Evolutionary conservation across 2,888 invertebrate species (phyloP).

Genomic region (Gnatocerus cornutus): DNA sequence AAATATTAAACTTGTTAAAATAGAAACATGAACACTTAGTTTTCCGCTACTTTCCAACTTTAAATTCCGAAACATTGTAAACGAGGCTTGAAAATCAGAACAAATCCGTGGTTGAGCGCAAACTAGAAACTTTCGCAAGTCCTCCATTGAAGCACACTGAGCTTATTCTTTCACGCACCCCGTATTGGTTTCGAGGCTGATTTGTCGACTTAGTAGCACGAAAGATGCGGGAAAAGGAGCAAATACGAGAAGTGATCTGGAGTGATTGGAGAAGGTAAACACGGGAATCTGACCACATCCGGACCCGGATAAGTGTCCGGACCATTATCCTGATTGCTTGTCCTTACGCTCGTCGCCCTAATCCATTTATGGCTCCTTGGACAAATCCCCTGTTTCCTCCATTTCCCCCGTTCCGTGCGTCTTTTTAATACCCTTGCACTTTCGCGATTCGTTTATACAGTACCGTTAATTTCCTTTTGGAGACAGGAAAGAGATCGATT

Average conservation of each 20-base stretch:
- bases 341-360: conserved; percentile 67
- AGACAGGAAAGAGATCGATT: conserved; percentile 26
- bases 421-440: conserved; percentile 21
- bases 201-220: conserved; percentile 45
- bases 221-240: conserved; percentile 40
- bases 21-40: too few species aligned
- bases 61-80: too few species aligned
- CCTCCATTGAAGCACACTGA: neutral
- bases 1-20: too few species aligned
- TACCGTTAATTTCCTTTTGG: conserved; percentile 29
- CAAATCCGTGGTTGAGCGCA: too few species aligned
- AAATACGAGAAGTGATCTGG: conserved; percentile 55
- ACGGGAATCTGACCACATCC: conserved; percentile 63
- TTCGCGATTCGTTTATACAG: neutral
- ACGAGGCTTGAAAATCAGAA: too few species aligned
- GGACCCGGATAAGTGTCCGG: conserved; percentile 69
- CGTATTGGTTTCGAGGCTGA: conserved; percentile 34
- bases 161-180: conserved; percentile 20
- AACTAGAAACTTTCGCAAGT: too few species aligned
- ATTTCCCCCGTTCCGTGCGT: conserved; percentile 29
- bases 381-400: conserved; percentile 56
- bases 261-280: conserved; percentile 65
- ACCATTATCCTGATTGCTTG: conserved; percentile 71
- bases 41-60: too few species aligned
- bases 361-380: conserved; percentile 66